Base-by-base conservation (phyloP, 2,888 invertebrate genomes). In the Chironomus riparius region DNA sequence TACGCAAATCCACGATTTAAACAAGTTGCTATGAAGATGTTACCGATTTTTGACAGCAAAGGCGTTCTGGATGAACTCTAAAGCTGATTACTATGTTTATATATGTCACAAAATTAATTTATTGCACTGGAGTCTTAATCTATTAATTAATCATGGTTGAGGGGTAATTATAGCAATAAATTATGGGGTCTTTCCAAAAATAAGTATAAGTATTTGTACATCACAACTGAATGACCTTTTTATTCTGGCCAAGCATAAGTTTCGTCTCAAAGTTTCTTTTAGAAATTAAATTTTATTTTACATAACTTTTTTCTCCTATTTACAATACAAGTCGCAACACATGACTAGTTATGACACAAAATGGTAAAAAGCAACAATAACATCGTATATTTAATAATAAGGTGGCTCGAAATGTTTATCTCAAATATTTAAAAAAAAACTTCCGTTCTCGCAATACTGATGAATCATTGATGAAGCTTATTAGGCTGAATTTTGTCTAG, bases 41-140 rank as follows among this genome's bases (percentile, higher is more conserved):
- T 76, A 2, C 50, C 76, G 0, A 69, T 48, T 6, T 22, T 76
- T 7, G 76, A 76, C n/a, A 3, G 48, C 22, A 75, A 68, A 68
- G 75, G 75, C 68, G 22, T 75, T 48, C 24, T 75, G 3, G 75
- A 75, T 68, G 47, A 68, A 28, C 21, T 68, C 18, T 74, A 22
- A 70, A n/a, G n/a, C 13, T 70, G 21, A 70, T 15, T 69, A 28
- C 38, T 69, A 4, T 38, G 69, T 38, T 7, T 13, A 47, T 13
- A n/a, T 5, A 69, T 47, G 38, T 38, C 38, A 38, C 38, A 4
- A 38, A 38, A 38, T 38, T 38, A 38, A 38, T 38, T 38, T 38
- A 38, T 38, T 10, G 38, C 38, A 38, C 38, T 38, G 38, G n/a
- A 38, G 10, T 38, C 10, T 38, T 38, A 38, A 38, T 38, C 38